These are phyloP conservation scores for Canis aureus DNA, from an alignment of 2,113 vertebrate genomes.

Conservation along the genomic window DNA sequence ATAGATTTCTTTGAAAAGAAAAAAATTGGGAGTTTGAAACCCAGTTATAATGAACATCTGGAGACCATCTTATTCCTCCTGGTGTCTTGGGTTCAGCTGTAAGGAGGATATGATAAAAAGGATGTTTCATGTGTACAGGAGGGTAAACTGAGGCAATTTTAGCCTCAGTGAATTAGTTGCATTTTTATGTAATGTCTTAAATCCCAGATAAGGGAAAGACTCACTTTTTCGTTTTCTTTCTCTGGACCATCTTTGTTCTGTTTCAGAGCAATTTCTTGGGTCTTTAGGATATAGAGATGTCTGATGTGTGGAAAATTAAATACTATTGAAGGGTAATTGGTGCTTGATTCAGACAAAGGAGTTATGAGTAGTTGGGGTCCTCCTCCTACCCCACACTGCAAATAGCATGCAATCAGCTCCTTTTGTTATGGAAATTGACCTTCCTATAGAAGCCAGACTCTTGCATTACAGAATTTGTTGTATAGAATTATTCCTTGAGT, in stretches of 20 bases:
- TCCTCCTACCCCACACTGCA: background rate
- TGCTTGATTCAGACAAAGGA: slow-evolving; percentile 70
- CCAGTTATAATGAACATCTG: background rate
- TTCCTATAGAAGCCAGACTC: slow-evolving; percentile 61
- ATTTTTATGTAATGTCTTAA: slow-evolving; percentile 11
- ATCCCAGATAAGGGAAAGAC: background rate
- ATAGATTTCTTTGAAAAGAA: background rate
- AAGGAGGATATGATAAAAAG: background rate
- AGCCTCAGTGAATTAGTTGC: background rate
- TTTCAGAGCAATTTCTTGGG: slow-evolving; percentile 1
- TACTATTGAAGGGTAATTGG: slow-evolving; percentile 73
- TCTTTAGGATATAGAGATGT: slow-evolving; percentile 17
- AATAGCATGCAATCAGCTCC: slow-evolving; percentile 62
- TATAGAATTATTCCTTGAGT: slow-evolving; percentile 56
- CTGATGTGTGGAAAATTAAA: slow-evolving; percentile 61
- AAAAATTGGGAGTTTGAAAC: background rate
- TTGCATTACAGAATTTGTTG: slow-evolving; percentile 42
- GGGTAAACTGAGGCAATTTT: background rate
- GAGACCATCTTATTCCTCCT: slow-evolving; percentile 9
- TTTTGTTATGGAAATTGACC: slow-evolving; percentile 78
- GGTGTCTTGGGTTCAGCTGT: background rate
- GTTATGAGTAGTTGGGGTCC: background rate
- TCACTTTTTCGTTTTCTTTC: background rate
- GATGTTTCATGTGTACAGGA: background rate
- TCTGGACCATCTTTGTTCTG: background rate